phyloP scores from a whole-genome alignment of 2,113 vertebrate genomes.

The Microtus pennsylvanicus region DNA sequence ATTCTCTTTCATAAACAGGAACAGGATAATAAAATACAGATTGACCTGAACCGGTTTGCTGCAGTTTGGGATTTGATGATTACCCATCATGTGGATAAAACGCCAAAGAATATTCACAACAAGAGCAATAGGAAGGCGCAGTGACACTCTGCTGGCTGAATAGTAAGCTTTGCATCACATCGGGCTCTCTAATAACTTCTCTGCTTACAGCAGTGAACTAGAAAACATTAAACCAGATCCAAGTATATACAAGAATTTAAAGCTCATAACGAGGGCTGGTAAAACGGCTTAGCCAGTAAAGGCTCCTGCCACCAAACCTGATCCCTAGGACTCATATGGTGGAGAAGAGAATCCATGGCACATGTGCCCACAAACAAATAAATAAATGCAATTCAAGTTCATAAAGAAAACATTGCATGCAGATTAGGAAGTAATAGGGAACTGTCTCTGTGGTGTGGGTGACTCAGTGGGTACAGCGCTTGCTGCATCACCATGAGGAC shows the following conservation, averaged over 20 bases:
- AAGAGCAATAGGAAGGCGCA: not conserved
- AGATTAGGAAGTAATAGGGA: not conserved
- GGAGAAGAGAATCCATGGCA: not conserved
- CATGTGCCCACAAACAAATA: not conserved
- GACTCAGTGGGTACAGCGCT: not conserved
- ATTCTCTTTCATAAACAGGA: not conserved
- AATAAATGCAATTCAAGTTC: not conserved
- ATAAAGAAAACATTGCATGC: slow-evolving; percentile 2
- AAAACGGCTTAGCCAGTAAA: not conserved
- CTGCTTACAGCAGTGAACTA: not conserved
- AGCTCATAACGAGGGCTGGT: not conserved
- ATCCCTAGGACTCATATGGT: not conserved
- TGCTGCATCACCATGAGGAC: not conserved
- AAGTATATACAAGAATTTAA: not conserved
- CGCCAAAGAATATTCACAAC: not conserved
- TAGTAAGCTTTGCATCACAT: not conserved
- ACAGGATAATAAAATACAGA: slow-evolving; percentile 1
- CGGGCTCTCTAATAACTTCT: not conserved
- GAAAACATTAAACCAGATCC: not conserved
- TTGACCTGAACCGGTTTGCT: not conserved
- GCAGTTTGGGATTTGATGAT: not conserved
- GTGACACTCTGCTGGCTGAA: not conserved
- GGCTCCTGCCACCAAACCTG: not conserved
- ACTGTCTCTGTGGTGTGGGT: not conserved
- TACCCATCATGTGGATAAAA: not conserved